Conservation (phyloP, 2,888 invertebrate species). For the Cephus rjabovi region DNA sequence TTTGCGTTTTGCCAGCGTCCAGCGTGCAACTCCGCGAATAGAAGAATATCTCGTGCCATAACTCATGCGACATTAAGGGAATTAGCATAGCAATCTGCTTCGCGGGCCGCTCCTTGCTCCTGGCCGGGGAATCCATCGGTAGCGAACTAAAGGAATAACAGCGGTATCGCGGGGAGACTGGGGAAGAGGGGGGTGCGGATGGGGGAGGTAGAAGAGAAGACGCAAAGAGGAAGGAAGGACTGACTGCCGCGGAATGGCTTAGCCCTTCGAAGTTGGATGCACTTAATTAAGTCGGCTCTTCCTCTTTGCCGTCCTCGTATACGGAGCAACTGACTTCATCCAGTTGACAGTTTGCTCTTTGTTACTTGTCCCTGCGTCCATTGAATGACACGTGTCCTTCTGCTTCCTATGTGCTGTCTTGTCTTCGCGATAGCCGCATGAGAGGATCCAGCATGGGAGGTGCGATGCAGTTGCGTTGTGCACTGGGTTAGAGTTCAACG, state of each 20-base stretch:
- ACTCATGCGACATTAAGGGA: conserved; percentile 56
- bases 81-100: conserved; percentile 56
- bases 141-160: neutral
- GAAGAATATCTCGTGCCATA: conserved; percentile 39
- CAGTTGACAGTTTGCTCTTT: neutral
- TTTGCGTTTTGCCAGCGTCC: neutral
- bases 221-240: conserved; percentile 20
- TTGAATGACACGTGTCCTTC: neutral
- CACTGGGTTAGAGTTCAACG: neutral
- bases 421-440: neutral
- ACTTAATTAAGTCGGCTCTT: conserved; percentile 60
- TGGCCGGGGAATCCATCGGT: neutral
- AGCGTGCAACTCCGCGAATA: conserved; percentile 1
- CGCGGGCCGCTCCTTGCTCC: conserved; percentile 6
- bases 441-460: neutral
- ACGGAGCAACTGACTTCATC: neutral
- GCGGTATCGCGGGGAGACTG: neutral
- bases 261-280: conserved; percentile 58
- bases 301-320: neutral
- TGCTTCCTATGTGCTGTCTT: neutral
- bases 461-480: neutral
- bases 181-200: conserved; percentile 16
- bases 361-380: neutral
- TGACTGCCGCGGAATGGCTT: conserved; percentile 53
- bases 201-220: conserved; percentile 9